Evolutionary conservation across 1,140 invertebrate species (phyloP), one percentile per base, ranked within the genome.

Genomic region (Pseudomyrmex concolor): DNA sequence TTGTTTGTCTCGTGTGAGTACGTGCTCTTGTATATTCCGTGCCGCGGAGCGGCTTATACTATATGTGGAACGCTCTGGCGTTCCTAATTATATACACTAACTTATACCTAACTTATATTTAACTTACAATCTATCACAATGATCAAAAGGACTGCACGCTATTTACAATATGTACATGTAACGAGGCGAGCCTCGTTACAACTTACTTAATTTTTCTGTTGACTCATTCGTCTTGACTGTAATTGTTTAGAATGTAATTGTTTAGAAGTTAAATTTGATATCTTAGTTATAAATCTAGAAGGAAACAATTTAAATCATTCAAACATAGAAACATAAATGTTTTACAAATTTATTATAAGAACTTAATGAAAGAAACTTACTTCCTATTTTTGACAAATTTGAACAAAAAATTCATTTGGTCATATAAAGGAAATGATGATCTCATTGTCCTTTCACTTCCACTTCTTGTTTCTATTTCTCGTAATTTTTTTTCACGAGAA

Each of bases 351-450:
- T 57, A 57, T 12, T 62, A 10, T 43, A 64, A 64, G 7, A 62
- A 45, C 43, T 64, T 2, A 5, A 64, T 43, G 34, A 45, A 64
- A 64, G 51, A 34, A 70, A 70, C 67, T 34, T 34, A 70, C 67
- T 55, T 70, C 4, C 67, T 70, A 70, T 22, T 55, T 15, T 70
- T 70, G 10, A 70, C 55, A 45, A 71, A 59, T 15, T 72, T 72
- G 19, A 68, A 59, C 15, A 72, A 72, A 72, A 72, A 72, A 43
- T 72, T 57, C 54, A 72, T 72, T 59, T 72, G 70, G 5, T 72
- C 70, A 3, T 72, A 72, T 15, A 72, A 59, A 72, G 0, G 70
- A 59, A 72, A 59, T 59, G n/a, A 1, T 45, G 7, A 2, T 45
- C 54, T 72, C 2, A n/a, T 19, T 22, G 48, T 45, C 45, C 2